These are phyloP conservation scores for Vimba vimba DNA, from an alignment of 2,113 vertebrate genomes.

Conservation along the genomic window DNA sequence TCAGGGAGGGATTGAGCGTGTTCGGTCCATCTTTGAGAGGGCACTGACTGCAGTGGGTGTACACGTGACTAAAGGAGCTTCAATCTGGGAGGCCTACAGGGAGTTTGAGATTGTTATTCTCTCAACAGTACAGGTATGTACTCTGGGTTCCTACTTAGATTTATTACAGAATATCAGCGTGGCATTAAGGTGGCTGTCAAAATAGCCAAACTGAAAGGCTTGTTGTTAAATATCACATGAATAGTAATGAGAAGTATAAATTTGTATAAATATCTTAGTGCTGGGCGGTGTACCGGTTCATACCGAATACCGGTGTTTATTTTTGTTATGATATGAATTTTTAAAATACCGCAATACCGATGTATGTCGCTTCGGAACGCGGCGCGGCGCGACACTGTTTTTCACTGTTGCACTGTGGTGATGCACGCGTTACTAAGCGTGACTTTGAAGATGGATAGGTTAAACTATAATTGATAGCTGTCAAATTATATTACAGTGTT, in stretches of 20 bases:
- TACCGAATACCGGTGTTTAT: too few relatives aligned
- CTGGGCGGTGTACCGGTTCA: too few relatives aligned
- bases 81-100: conserved; percentile 92
- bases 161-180: not conserved
- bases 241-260: not conserved
- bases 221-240: not conserved
- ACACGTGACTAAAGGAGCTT: conserved; percentile 90
- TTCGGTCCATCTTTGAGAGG: conserved; percentile 89
- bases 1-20: conserved; percentile 88
- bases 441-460: too few relatives aligned
- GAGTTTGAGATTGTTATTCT: conserved; percentile 95
- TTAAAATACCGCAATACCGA: too few relatives aligned
- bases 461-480: too few relatives aligned
- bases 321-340: too few relatives aligned
- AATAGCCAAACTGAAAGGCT: not conserved
- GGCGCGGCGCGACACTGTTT: too few relatives aligned
- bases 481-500: too few relatives aligned
- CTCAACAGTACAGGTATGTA: conserved; percentile 88
- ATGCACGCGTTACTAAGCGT: too few relatives aligned
- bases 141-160: not conserved
- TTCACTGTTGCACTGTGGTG: too few relatives aligned
- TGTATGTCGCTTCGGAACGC: too few relatives aligned
- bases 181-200: not conserved
- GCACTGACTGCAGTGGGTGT: conserved; percentile 89
- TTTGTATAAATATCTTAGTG: not conserved